These are phyloP conservation scores for Seriola quinqueradiata DNA, from an alignment of 2,113 vertebrate species.

Conservation along the genomic window DNA sequence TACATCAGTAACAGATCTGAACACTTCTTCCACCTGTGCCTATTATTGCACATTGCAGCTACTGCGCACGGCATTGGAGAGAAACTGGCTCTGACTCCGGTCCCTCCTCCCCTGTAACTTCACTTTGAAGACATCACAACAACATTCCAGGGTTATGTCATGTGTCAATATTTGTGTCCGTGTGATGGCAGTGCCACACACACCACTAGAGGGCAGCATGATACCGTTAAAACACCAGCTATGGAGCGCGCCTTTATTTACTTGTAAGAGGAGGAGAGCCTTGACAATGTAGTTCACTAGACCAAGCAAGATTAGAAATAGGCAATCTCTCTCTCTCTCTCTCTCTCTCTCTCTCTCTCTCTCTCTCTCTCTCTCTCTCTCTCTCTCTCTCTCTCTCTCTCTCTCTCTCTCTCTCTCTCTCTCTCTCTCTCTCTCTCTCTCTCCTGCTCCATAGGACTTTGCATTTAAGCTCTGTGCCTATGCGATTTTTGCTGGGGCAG, in stretches of 20 bases:
- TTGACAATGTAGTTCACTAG: constrained; percentile 73
- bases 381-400: background rate
- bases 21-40: background rate
- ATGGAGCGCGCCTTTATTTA: constrained; percentile 49
- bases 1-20: background rate
- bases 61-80: background rate
- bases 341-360: background rate
- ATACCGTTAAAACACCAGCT: background rate
- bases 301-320: constrained; percentile 70
- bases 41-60: background rate
- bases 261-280: constrained; percentile 34
- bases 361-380: background rate
- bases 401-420: background rate
- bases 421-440: background rate
- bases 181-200: background rate
- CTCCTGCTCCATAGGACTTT: constrained; percentile 35
- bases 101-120: background rate
- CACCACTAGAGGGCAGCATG: constrained; percentile 77
- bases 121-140: constrained; percentile 30
- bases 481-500: constrained; percentile 48
- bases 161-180: constrained; percentile 24
- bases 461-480: constrained; percentile 34
- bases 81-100: background rate
- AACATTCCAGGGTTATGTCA: constrained; percentile 48
- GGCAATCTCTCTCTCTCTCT: constrained; percentile 34